Evolutionary conservation across 2,113 vertebrate species (phyloP).

Genomic region (Bubo scandiacus): DNA sequence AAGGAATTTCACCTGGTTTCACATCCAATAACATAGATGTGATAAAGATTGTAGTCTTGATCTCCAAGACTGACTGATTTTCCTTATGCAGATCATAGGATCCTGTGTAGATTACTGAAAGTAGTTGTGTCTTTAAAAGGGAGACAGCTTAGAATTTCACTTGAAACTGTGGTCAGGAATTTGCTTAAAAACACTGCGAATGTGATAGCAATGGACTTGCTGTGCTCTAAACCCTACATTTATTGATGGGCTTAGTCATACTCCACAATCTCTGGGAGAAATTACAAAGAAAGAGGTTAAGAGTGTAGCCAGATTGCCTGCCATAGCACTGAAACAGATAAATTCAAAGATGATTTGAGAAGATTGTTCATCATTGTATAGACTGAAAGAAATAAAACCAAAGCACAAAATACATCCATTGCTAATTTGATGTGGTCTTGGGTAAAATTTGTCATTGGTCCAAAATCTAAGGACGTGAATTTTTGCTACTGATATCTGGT

Average conservation of each 20-base stretch:
- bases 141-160: neutral
- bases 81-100: neutral
- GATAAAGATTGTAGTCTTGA: neutral
- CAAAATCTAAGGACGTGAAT: neutral
- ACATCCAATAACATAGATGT: neutral
- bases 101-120: neutral
- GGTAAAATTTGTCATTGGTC: neutral
- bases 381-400: neutral
- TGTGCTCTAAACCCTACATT: neutral
- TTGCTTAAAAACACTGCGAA: neutral
- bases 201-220: neutral
- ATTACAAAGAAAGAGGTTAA: neutral
- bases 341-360: neutral
- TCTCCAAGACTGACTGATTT: neutral
- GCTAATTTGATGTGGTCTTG: neutral
- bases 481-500: neutral
- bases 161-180: neutral
- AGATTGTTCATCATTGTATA: neutral
- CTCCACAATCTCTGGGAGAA: neutral
- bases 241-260: neutral
- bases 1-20: neutral
- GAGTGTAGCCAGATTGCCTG: neutral
- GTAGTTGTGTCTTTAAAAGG: neutral
- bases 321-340: neutral
- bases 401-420: neutral